phyloP scores from a whole-genome alignment of 2,888 invertebrate species.

The Leptothorax acervorum region DNA sequence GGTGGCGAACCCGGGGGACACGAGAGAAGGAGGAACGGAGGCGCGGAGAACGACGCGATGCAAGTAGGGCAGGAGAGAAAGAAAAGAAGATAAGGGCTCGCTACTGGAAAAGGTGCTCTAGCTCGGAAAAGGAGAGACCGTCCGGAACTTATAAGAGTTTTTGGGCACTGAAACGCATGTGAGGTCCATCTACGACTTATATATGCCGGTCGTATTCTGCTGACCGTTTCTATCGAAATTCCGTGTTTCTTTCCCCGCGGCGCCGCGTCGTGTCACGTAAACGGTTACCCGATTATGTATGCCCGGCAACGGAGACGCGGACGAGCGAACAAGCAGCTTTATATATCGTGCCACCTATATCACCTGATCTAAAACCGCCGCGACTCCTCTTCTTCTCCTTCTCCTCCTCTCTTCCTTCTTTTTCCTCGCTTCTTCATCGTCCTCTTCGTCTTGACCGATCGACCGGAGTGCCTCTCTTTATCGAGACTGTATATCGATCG shows the following conservation, averaged over 20 bases:
- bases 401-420: not conserved
- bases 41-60: not conserved
- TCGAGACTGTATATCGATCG: constrained; percentile 46
- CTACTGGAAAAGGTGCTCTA: not conserved
- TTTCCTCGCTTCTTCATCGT: not conserved
- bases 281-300: constrained; percentile 39
- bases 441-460: not conserved
- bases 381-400: not conserved
- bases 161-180: constrained; percentile 18
- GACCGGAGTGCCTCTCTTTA: constrained; percentile 27
- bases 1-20: not conserved
- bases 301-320: constrained; percentile 20
- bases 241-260: constrained; percentile 5
- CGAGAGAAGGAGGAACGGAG: not conserved
- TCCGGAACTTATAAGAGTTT: not conserved
- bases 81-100: not conserved
- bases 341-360: constrained; percentile 42
- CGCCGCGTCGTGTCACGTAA: constrained; percentile 32
- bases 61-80: not conserved
- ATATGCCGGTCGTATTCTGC: not conserved
- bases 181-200: constrained; percentile 8
- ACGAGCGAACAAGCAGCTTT: constrained; percentile 9
- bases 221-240: constrained; percentile 10
- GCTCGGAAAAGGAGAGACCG: not conserved
- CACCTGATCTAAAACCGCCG: constrained; percentile 36